A percentile compares a stretch with the other conserved stretches of the same genome.
These are phyloP conservation scores for Coleophora deauratella DNA, from an alignment of 2,888 invertebrate species.

Conservation along the genomic window DNA sequence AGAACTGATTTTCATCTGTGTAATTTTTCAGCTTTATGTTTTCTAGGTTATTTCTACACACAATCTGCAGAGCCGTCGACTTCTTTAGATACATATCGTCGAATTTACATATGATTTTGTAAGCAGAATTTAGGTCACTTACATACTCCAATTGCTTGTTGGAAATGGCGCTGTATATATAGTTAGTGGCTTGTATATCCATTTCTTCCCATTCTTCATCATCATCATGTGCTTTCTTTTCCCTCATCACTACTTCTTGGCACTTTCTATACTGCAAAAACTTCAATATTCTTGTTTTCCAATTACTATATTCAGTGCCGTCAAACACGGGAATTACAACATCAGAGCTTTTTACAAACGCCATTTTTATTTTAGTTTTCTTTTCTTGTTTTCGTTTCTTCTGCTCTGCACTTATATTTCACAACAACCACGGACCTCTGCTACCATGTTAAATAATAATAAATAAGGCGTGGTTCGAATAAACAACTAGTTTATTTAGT, in stretches of 20 bases:
- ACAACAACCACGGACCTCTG: no score
- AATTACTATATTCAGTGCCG: constrained; percentile 15
- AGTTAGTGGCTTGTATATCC: constrained; percentile 19
- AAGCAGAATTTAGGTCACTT: constrained; percentile 10
- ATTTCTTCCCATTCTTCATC: constrained; percentile 8
- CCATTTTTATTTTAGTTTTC: no score
- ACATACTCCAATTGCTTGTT: constrained; percentile 20
- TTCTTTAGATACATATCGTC: constrained; percentile 19
- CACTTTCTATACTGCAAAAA: constrained; percentile 19
- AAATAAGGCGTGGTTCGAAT: no score
- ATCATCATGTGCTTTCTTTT: constrained; percentile 7
- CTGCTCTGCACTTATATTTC: no score
- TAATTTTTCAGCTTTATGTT: constrained; percentile 18
- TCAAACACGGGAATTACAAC: constrained; percentile 15
- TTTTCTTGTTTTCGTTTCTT: no score
- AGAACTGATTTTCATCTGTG: constrained; percentile 11
- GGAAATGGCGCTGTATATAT: constrained; percentile 17
- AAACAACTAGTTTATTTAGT: no score
- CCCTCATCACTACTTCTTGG: constrained; percentile 11
- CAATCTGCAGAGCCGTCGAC: constrained; percentile 20
- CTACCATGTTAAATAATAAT: no score
- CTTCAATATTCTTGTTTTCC: constrained; percentile 19
- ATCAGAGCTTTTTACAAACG: no score
- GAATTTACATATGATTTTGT: constrained; percentile 16
- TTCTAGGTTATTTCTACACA: constrained; percentile 18